phyloP scores from a whole-genome alignment of 2,888 invertebrate genomes.

The Sympetrum striolatum region DNA sequence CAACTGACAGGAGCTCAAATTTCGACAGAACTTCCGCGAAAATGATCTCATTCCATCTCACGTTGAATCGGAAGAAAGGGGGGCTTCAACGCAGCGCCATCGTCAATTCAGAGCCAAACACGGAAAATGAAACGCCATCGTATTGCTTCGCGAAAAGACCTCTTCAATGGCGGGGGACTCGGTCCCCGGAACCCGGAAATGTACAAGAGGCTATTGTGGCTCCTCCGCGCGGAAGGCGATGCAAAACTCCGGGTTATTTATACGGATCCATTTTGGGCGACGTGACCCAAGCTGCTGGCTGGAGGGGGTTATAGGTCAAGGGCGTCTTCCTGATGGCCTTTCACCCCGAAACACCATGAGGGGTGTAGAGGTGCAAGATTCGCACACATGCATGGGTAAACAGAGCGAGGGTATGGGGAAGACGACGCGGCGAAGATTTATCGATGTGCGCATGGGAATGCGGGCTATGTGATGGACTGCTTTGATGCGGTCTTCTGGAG shows the following conservation, averaged over 20 bases:
- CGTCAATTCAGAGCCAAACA: too few relatives aligned
- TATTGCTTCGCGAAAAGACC: too few relatives aligned
- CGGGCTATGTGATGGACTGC: neutral
- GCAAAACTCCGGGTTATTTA: constrained; percentile 6
- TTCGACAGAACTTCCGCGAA: too few relatives aligned
- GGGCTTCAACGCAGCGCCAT: too few relatives aligned
- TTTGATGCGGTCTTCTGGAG: neutral
- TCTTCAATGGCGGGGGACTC: too few relatives aligned
- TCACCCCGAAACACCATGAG: neutral
- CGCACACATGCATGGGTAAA: neutral
- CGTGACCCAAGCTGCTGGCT: constrained; percentile 3
- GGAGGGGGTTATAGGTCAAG: constrained; percentile 14
- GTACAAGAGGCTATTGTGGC: too few relatives aligned
- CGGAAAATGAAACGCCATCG: too few relatives aligned
- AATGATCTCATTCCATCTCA: too few relatives aligned
- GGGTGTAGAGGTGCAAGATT: neutral
- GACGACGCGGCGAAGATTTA: neutral
- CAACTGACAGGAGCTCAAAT: too few relatives aligned
- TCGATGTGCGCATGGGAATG: neutral
- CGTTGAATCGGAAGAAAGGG: too few relatives aligned
- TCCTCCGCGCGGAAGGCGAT: neutral
- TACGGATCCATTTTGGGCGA: neutral
- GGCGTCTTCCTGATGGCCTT: neutral
- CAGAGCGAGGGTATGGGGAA: neutral
- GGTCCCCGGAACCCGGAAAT: too few relatives aligned